A percentile compares a stretch with the other conserved stretches of the same genome.
phyloP scores from a whole-genome alignment of 2,888 invertebrate species.

The Agrotis clavis region DNA sequence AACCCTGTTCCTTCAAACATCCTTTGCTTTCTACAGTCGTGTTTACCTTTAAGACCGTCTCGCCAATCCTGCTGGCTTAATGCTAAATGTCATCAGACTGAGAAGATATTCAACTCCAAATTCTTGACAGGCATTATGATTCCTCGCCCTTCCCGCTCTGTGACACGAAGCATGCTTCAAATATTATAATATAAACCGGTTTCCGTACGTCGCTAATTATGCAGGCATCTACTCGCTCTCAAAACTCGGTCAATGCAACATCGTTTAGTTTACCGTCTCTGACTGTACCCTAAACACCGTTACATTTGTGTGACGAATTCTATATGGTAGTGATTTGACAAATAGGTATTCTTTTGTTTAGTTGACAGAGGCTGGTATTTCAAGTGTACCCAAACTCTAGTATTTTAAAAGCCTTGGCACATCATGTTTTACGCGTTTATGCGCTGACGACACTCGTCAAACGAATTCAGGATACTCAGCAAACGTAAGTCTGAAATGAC shows the following conservation, averaged over 20 bases:
- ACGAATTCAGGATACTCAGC: too few relatives aligned
- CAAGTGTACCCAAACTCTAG: not conserved
- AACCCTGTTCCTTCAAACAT: too few relatives aligned
- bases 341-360: conserved; percentile 4
- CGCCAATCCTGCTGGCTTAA: not conserved
- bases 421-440: too few relatives aligned
- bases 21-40: too few relatives aligned
- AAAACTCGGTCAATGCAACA: conserved; percentile 62
- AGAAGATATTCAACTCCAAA: not conserved
- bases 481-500: too few relatives aligned
- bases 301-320: conserved; percentile 41
- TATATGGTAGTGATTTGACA: conserved; percentile 39
- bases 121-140: not conserved
- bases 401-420: too few relatives aligned
- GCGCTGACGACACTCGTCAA: too few relatives aligned
- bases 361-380: not conserved
- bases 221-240: conserved; percentile 55
- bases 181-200: conserved; percentile 61
- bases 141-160: conserved; percentile 25
- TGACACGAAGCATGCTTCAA: conserved; percentile 7
- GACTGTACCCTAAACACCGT: conserved; percentile 52
- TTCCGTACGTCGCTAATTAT: conserved; percentile 55
- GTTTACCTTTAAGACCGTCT: too few relatives aligned
- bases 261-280: conserved; percentile 43
- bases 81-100: not conserved